phyloP scores from a whole-genome alignment of 2,888 invertebrate species.

The Drosophila conformis region DNA sequence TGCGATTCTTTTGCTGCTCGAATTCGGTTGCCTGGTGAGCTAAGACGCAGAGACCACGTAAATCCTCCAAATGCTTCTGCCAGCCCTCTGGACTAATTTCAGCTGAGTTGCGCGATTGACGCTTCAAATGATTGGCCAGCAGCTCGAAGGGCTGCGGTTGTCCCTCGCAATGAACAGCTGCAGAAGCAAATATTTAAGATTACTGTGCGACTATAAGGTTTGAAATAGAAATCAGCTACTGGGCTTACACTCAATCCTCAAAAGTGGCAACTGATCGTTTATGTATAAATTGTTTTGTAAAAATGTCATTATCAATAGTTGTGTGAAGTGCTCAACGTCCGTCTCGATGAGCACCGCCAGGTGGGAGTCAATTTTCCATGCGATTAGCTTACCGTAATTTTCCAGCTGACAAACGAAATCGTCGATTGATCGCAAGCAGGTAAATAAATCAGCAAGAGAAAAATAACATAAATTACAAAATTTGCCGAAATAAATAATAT shows the following conservation, averaged over 20 bases:
- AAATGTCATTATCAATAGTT: constrained; percentile 89
- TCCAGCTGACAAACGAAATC: constrained; percentile 87
- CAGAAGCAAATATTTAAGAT: constrained; percentile 14
- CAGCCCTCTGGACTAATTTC: constrained; percentile 79
- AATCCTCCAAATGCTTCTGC: constrained; percentile 83
- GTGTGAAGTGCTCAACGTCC: constrained; percentile 90
- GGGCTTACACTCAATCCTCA: constrained; percentile 91
- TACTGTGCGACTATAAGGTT: neutral
- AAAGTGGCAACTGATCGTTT: constrained; percentile 91
- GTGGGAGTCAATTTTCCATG: constrained; percentile 92
- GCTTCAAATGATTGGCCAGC: constrained; percentile 85
- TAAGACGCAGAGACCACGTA: constrained; percentile 82
- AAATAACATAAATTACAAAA: neutral
- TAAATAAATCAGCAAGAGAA: constrained; percentile 21
- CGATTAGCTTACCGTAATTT: constrained; percentile 91
- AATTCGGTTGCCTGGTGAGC: constrained; percentile 85
- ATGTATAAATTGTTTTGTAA: constrained; percentile 90
- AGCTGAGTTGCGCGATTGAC: constrained; percentile 81
- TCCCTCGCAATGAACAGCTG: constrained; percentile 88
- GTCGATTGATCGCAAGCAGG: constrained; percentile 27
- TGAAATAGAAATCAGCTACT: constrained; percentile 4
- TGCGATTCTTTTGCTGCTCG: constrained; percentile 82
- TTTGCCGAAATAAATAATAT: neutral
- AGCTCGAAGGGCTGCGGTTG: constrained; percentile 86
- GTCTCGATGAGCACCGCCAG: constrained; percentile 91